phyloP scores from a whole-genome alignment of 2,113 vertebrate species.

The Capreolus pygargus region DNA sequence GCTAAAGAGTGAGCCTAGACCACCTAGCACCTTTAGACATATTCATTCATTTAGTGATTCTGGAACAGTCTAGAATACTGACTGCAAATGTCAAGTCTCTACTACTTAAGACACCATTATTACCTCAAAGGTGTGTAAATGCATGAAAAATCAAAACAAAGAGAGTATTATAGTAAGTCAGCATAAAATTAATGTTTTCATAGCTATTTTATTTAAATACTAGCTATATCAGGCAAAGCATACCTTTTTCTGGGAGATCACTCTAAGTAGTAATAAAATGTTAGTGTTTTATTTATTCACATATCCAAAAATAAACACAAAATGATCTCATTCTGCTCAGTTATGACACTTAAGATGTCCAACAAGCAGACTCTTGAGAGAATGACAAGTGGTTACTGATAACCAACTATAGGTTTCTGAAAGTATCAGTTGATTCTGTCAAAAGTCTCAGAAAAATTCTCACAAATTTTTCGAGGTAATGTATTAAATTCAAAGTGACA shows the following conservation, averaged over 20 bases:
- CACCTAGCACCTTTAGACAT: neutral
- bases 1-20: neutral
- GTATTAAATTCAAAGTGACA: neutral
- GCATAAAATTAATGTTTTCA: neutral
- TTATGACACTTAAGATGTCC: neutral
- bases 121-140: neutral
- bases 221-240: neutral
- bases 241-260: neutral
- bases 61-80: neutral
- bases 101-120: neutral
- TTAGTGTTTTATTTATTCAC: neutral
- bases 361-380: neutral
- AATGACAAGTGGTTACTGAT: neutral
- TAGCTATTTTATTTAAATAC: neutral
- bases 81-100: neutral
- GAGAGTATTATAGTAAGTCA: neutral
- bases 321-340: neutral
- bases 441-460: slow-evolving; percentile 13
- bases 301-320: neutral
- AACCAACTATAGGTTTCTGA: neutral
- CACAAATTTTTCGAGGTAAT: neutral
- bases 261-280: neutral
- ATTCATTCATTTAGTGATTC: neutral
- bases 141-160: neutral
- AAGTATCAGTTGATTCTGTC: neutral